These are phyloP conservation scores for Sminthurinus aureus DNA, from an alignment of 2,888 invertebrate species.

Conservation along the genomic window DNA sequence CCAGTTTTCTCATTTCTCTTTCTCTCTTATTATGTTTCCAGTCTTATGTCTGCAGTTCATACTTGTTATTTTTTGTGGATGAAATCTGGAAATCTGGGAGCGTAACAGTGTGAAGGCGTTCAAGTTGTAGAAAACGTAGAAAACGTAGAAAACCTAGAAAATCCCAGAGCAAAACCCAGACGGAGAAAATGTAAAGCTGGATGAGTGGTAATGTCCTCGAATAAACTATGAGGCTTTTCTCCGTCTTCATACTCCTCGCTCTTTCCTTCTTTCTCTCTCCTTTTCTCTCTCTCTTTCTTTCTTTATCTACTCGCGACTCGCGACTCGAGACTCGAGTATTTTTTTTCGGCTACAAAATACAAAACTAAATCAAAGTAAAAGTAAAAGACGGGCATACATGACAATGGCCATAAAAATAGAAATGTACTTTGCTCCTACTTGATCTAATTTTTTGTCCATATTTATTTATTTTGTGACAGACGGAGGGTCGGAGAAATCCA, in stretches of 20 bases:
- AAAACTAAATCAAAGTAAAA: not conserved
- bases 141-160: not conserved
- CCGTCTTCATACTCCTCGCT: not conserved
- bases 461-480: not conserved
- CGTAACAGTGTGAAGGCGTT: not conserved
- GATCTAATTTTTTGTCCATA: not conserved
- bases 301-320: no score
- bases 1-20: not conserved
- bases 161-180: not conserved
- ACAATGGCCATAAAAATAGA: not conserved
- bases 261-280: not conserved
- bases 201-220: conserved; percentile 2
- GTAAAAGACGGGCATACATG: not conserved
- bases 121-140: not conserved
- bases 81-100: not conserved
- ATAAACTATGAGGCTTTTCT: conserved; percentile 12
- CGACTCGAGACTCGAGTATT: no score
- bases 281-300: not conserved
- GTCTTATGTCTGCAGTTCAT: no score
- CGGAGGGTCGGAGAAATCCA: not conserved
- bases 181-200: not conserved
- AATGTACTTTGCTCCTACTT: not conserved
- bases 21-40: not conserved
- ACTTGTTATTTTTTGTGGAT: no score
- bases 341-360: not conserved